Evolutionary conservation across 2,888 invertebrate species (phyloP).

Genomic region (Catocala sponsa): DNA sequence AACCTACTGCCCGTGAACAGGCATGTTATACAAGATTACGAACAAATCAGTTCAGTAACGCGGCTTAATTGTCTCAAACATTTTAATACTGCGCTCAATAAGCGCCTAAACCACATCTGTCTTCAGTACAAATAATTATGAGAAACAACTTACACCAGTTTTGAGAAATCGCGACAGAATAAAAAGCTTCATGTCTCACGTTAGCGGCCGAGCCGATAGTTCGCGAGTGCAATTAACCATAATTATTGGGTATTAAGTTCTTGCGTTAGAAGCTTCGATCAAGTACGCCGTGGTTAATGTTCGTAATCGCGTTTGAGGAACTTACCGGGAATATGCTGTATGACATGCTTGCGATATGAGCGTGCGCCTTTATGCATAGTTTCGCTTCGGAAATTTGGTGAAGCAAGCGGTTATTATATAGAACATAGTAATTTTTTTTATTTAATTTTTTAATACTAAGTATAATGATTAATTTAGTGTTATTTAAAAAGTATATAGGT

Average conservation of each 20-base stretch:
- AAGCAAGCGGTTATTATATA: no score
- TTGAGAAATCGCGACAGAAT: conserved; percentile 31
- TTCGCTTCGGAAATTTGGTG: no score
- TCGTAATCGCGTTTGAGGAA: conserved; percentile 25
- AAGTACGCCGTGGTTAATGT: conserved; percentile 55
- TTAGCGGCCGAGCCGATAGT: conserved; percentile 57
- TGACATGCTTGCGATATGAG: no score
- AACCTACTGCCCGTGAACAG: neutral
- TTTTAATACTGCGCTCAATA: neutral
- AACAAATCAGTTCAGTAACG: neutral
- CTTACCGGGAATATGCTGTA: conserved; percentile 2
- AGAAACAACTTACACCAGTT: conserved; percentile 8
- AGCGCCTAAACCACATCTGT: neutral
- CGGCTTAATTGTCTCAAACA: neutral
- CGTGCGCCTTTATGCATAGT: neutral
- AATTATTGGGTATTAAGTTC: conserved; percentile 74
- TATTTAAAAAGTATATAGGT: no score
- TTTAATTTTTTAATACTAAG: no score
- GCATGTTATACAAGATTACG: neutral
- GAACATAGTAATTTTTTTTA: no score
- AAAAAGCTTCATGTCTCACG: conserved; percentile 60
- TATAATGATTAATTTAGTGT: no score
- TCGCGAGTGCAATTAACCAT: conserved; percentile 68
- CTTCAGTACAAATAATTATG: conserved; percentile 3
- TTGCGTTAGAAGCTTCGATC: conserved; percentile 71